Base-by-base conservation (phyloP, 2,113 vertebrate genomes). In the Perccottus glenii region DNA sequence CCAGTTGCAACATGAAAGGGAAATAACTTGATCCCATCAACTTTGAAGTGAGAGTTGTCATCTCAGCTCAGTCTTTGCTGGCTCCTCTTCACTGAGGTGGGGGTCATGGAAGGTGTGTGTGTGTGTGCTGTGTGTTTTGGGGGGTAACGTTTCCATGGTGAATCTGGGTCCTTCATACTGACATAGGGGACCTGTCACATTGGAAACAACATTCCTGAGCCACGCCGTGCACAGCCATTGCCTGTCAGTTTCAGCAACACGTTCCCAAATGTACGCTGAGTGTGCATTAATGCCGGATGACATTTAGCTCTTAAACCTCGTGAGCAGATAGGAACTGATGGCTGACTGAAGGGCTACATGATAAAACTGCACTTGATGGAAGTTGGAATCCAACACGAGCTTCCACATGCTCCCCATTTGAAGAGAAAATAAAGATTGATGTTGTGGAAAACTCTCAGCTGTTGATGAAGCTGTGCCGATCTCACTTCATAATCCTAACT, bases 21-120 rank as follows among this genome's bases (percentile, higher is more conserved):
- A 72, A 84, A 82, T 71, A 88, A 86, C 85, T 83, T 81, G 60
- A 86, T 85, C 80, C 73, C 80, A 43, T 86, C 86, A 83, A 87
- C 88, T 89, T 91, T 91, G 85, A 90, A 90, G 89, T 87, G 73
- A 77, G 79, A 81, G 70, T 83, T 87, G 88, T 87, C 89, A 88
- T 88, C 82, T 89, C 73, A 56, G 65, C 84, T 84, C 79, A 64
- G 77, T 71, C 74, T 84, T 80, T 48, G 63, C 60, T 60, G 45
- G 68, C 59, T 73, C 52, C 70, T 61, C 55, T 68, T 75, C 40
- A 1, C 56, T 2, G 9, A 49, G 70, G 46, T 19, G 48, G 43
- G 16, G 36, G 9, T 11, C 7, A 9, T 6, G n/a, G 9, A 40
- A 11, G 9, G 43, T 56, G 36, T 46, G 36, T 36, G 15, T 60